A percentile compares a stretch with the other conserved stretches of the same genome.
Evolutionary conservation across 1,140 invertebrate species (phyloP).

Genomic region (Adelges cooleyi): DNA sequence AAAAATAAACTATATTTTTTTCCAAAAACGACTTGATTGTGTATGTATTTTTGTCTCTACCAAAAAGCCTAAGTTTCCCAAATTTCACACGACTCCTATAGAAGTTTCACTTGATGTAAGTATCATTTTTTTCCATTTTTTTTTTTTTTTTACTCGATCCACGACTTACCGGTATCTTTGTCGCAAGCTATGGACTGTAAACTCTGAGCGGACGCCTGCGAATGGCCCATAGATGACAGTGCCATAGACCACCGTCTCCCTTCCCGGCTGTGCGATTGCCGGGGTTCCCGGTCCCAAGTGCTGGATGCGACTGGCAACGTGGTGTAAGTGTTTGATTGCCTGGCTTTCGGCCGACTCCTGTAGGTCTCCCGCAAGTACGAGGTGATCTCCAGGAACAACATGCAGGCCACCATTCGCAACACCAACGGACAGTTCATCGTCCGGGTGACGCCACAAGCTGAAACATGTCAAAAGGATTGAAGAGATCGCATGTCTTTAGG

Average conservation of each 20-base stretch:
- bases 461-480: too few species aligned
- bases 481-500: too few species aligned
- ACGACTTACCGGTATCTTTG: constrained; percentile 45
- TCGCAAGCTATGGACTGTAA: constrained; percentile 78
- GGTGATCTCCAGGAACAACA: constrained; percentile 90
- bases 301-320: constrained; percentile 9
- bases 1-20: too few species aligned
- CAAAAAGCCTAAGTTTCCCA: too few species aligned
- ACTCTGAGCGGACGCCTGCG: constrained; percentile 81
- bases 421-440: constrained; percentile 83
- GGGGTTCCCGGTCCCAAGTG: constrained; percentile 37
- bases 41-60: too few species aligned
- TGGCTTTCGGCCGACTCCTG: constrained; percentile 44
- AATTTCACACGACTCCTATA: too few species aligned
- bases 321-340: constrained; percentile 41
- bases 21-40: too few species aligned
- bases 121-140: too few species aligned
- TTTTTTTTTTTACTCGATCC: too few species aligned
- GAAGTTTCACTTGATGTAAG: too few species aligned
- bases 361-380: constrained; percentile 94
- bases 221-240: constrained; percentile 80
- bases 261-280: constrained; percentile 39
- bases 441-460: constrained; percentile 73
- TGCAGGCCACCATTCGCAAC: constrained; percentile 81
- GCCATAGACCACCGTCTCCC: constrained; percentile 85